Evolutionary conservation across 2,797 vertebrate species (phyloP).

Genomic region (Atherinosoma microstoma): DNA sequence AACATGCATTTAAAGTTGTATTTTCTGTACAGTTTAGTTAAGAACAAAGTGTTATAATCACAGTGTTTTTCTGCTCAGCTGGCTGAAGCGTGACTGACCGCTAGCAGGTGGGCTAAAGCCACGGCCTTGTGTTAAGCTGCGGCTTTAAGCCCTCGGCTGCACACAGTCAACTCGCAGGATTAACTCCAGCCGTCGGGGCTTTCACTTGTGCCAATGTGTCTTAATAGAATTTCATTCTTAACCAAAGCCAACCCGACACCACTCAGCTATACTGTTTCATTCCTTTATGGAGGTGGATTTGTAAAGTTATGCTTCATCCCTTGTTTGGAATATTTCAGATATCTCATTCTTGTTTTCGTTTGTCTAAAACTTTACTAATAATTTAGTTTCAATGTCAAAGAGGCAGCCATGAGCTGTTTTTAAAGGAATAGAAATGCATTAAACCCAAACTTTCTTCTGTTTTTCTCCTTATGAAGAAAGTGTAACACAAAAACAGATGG

Average conservation of each 20-base stretch:
- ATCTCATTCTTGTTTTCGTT: neutral
- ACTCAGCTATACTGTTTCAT: conserved; percentile 20
- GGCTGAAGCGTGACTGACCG: conserved; percentile 48
- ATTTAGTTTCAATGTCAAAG: too few relatives aligned
- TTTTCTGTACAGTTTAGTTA: conserved; percentile 7
- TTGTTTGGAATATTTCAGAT: conserved; percentile 2
- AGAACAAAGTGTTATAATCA: conserved; percentile 25
- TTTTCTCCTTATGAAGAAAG: neutral
- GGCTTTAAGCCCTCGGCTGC: conserved; percentile 57
- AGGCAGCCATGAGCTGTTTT: neutral
- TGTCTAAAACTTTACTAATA: neutral
- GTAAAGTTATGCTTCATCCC: conserved; percentile 13
- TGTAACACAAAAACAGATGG: neutral
- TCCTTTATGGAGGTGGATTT: conserved; percentile 26
- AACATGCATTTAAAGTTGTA: neutral
- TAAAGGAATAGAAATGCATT: too few relatives aligned
- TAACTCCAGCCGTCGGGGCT: conserved; percentile 49
- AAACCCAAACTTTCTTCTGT: too few relatives aligned
- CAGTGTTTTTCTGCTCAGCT: conserved; percentile 6
- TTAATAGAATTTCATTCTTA: conserved; percentile 59
- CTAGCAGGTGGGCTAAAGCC: conserved; percentile 58
- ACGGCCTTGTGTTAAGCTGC: conserved; percentile 61
- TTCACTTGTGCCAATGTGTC: conserved; percentile 38
- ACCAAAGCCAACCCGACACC: conserved; percentile 15
- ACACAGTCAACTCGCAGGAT: conserved; percentile 58